phyloP scores from a whole-genome alignment of 2,888 invertebrate species.

The Andrena hattorfiana region DNA sequence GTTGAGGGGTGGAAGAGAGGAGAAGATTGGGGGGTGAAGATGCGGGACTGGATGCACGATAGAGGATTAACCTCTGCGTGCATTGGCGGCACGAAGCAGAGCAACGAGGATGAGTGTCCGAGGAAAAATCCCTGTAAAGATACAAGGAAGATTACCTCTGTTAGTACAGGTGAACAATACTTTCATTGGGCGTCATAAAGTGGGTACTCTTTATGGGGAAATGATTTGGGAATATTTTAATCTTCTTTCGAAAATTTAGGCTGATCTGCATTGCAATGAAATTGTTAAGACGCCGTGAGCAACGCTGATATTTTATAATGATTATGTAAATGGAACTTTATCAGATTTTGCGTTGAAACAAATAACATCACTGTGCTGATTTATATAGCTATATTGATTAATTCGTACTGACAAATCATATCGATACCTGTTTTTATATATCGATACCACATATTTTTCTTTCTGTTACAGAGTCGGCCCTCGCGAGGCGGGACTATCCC shows the following conservation, averaged over 20 bases:
- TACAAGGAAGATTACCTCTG: constrained; percentile 36
- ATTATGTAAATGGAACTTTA: no score
- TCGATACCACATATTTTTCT: constrained; percentile 46
- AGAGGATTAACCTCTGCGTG: constrained; percentile 68
- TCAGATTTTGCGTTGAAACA: no score
- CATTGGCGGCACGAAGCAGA: constrained; percentile 67
- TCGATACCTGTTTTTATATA: not conserved
- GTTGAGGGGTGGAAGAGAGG: constrained; percentile 56
- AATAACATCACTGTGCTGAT: no score
- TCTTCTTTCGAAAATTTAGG: no score
- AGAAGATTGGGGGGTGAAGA: constrained; percentile 56
- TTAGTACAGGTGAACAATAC: constrained; percentile 29
- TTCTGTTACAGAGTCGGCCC: constrained; percentile 83
- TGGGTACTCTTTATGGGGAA: not conserved
- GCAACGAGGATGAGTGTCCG: constrained; percentile 72
- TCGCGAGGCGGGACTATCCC: constrained; percentile 83
- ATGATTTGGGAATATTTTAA: not conserved
- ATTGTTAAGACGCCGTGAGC: no score
- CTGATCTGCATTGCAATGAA: no score
- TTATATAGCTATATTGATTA: no score
- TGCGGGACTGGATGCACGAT: constrained; percentile 72
- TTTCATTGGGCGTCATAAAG: not conserved
- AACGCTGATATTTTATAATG: no score
- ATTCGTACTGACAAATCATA: not conserved
- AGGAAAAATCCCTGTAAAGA: constrained; percentile 60